Base-by-base conservation (phyloP, 1,140 invertebrate species). In the Lordiphosa collinella region DNA sequence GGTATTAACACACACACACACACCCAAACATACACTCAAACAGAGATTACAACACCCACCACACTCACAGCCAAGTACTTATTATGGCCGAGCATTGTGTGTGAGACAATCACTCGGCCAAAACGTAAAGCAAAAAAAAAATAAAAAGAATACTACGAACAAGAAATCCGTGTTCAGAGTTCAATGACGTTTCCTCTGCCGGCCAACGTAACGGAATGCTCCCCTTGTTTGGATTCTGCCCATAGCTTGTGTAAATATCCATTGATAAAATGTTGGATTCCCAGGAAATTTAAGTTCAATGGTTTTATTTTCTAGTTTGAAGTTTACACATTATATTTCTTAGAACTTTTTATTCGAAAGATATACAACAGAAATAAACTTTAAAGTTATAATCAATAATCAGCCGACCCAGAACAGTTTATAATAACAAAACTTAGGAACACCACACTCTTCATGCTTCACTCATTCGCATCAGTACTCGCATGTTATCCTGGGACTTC, bases 1-100 rank as follows among this genome's bases (percentile, higher is more conserved):
- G 74, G 52, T 73, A 79, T 69, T 65, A 69, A 57, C 50, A 70
- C 64, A 53, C 34, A 80, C 54, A 65, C 55, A 35, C 35, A 54
- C 12, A 25, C 18, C 37, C 29, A 47, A 35, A 47, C 54, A 59
- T 32, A 49, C 22, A 48, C 34, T 35, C 48, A 57, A 5, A 35
- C 40, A 13, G 9, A 48, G 31, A 29, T 12, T 47, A 40, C 49
- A 32, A 44, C 36, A 49, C 34, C 61, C 60, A 50, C 41, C 44
- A 59, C 60, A 38, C 43, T 55, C 29, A 32, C 25, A 22, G 18
- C 62, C 22, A 68, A 43, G 6, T 31, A 48, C 47, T 31, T 22
- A 36, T 35, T 44, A 36, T 67, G 49, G 44, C 62, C 14, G 37
- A 54, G 65, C 46, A 51, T 58, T 66, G 41, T 47, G 49, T 66